Conservation (phyloP, 2,797 vertebrate species). For the Phylloscopus collybita region DNA sequence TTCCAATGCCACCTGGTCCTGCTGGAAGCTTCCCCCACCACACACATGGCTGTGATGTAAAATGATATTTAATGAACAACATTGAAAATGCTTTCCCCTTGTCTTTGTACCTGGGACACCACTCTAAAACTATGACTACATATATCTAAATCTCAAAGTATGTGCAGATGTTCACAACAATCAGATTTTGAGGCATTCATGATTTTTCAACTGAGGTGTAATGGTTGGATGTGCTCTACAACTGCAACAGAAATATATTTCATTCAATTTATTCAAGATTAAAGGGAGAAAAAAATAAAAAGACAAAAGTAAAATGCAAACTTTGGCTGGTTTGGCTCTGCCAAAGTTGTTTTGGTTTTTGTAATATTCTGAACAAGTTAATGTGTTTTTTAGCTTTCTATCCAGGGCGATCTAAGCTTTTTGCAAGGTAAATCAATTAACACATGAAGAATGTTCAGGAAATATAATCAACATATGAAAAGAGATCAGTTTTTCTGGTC, state of each 20-base stretch:
- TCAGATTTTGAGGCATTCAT: not conserved
- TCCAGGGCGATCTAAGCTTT: not conserved
- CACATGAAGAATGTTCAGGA: not conserved
- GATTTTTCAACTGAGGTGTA: not conserved
- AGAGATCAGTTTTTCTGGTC: not conserved
- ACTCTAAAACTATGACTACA: not conserved
- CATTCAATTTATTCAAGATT: not conserved
- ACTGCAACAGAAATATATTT: not conserved
- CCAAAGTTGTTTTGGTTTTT: not conserved
- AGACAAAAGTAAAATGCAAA: not conserved
- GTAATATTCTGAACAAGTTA: not conserved
- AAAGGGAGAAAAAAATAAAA: not conserved
- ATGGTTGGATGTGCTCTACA: not conserved
- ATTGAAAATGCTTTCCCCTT: not conserved
- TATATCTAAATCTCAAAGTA: not conserved
- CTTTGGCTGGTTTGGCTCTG: not conserved
- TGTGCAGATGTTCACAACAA: not conserved
- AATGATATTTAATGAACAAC: not conserved
- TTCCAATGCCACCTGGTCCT: not conserved
- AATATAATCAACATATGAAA: not conserved
- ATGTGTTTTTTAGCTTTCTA: not conserved
- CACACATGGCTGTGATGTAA: not conserved
- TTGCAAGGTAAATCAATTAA: not conserved
- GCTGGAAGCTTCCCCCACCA: fast-evolving
- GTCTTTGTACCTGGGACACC: no score